Base-by-base conservation (phyloP, 2,888 invertebrate genomes). In the Limnephilus marmoratus region DNA sequence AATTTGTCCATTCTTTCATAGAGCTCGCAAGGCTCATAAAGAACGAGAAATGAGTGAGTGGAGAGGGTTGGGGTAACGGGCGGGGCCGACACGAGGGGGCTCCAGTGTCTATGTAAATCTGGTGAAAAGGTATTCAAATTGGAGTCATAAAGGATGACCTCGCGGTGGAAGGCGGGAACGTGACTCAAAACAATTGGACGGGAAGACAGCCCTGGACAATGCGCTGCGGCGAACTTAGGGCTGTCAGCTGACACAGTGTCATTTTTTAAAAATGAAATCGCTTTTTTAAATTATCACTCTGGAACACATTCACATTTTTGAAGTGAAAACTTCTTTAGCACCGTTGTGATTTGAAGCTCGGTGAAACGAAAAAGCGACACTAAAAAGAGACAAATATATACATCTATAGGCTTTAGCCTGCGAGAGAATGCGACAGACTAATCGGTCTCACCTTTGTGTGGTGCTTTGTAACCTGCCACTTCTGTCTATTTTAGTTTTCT, bases 131-230 rank as follows among this genome's bases (percentile, higher is more conserved):
- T 93, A 93, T 93, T 93, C 92, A 93, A 93, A 93, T 93, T 92
- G 92, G 91, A 93, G 93, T 93, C 93, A 93, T 93, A 93, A 93
- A 93, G 92, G 93, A 93, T 93, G 93, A 93, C 93, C 93, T 93
- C 93, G 93, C 91, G 94, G 93, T 94, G 91, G 91, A 94, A 85
- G 89, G 93, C 93, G 93, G 94, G 94, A 93, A 93, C 93, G 94
- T 93, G 93, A 92, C 94, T 93, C 93, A 92, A 94, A 93, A 94
- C 93, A 94, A 93, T 93, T 93, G 93, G 93, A 93, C 92, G 92
- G 83, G 91, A 88, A 90, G 85, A 90, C 89, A 92, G 85, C 90
- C 89, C 91, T 90, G 91, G 90, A 92, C 93, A 92, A 90, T 93
- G 90, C 91, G 90, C 82, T 82, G 85, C 41, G 45, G 88, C 34